Percentiles rank a stretch among this genome's conserved stretches.
Evolutionary conservation across 2,113 vertebrate species (phyloP).

Genomic region (Micronisus gabar): DNA sequence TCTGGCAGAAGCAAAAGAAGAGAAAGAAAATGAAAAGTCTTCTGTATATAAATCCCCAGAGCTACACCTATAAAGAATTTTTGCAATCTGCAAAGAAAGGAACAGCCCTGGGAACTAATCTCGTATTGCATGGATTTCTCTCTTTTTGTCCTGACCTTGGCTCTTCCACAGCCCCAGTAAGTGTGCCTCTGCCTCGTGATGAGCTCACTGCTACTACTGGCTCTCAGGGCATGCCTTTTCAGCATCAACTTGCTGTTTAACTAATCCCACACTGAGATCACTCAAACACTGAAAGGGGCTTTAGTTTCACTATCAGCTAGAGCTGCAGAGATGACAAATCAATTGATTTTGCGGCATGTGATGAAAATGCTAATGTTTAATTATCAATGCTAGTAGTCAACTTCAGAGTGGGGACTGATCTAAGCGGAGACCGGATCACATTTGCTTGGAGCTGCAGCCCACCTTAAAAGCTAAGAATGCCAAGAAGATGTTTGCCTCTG

Average conservation of each 20-base stretch:
- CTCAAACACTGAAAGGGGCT: background rate
- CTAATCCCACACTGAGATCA: background rate
- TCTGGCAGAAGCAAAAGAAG: background rate
- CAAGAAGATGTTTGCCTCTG: background rate
- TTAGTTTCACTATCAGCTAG: background rate
- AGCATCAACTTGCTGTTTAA: background rate
- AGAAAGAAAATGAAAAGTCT: slow-evolving; percentile 4
- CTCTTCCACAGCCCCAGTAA: background rate
- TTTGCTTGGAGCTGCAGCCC: background rate
- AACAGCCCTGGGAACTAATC: slow-evolving; percentile 40
- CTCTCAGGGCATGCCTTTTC: background rate
- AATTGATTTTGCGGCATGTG: background rate
- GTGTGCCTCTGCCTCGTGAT: background rate
- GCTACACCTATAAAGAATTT: slow-evolving; percentile 25
- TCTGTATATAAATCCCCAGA: slow-evolving; percentile 44
- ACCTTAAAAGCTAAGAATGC: background rate
- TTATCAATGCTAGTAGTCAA: background rate
- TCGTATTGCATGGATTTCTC: background rate
- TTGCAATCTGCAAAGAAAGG: slow-evolving; percentile 36
- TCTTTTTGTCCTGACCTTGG: slow-evolving; percentile 57
- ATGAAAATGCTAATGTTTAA: background rate
- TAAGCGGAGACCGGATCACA: background rate
- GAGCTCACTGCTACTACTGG: background rate
- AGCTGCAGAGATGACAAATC: background rate
- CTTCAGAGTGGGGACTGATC: background rate